A percentile compares a stretch with the other conserved stretches of the same genome.
Conservation (phyloP, 2,113 vertebrate genomes). For the Heptranchias perlo region DNA sequence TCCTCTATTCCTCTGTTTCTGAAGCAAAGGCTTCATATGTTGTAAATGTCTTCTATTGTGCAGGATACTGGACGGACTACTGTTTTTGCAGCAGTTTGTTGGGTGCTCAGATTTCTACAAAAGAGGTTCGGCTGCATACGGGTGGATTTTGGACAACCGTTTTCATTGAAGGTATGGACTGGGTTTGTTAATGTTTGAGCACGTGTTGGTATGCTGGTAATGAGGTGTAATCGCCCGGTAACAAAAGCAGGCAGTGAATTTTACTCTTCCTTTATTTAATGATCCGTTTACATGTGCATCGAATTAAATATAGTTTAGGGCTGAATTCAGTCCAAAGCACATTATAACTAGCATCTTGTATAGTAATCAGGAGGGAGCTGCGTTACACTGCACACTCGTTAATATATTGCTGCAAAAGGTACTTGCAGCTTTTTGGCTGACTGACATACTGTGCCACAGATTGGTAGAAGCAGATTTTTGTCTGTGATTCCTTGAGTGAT, state of each 20-base stretch:
- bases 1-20: not conserved
- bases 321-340: not conserved
- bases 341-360: not conserved
- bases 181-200: no score
- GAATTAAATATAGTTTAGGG: not conserved
- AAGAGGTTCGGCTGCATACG: constrained; percentile 54
- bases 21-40: not conserved
- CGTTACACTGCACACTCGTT: no score
- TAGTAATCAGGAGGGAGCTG: not conserved
- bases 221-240: not conserved
- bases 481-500: not conserved
- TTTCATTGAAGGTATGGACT: constrained; percentile 73
- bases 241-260: not conserved
- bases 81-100: not conserved
- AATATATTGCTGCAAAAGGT: no score
- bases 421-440: not conserved
- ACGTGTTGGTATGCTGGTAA: not conserved
- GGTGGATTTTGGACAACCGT: constrained; percentile 77
- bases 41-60: not conserved
- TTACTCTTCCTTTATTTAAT: not conserved
- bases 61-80: not conserved
- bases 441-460: not conserved
- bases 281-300: not conserved
- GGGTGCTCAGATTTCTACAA: constrained; percentile 25
- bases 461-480: not conserved